Percentiles rank a stretch among this genome's conserved stretches.
These are phyloP conservation scores for Sorex fumeus DNA, from an alignment of 2,113 vertebrate species.

Conservation along the genomic window DNA sequence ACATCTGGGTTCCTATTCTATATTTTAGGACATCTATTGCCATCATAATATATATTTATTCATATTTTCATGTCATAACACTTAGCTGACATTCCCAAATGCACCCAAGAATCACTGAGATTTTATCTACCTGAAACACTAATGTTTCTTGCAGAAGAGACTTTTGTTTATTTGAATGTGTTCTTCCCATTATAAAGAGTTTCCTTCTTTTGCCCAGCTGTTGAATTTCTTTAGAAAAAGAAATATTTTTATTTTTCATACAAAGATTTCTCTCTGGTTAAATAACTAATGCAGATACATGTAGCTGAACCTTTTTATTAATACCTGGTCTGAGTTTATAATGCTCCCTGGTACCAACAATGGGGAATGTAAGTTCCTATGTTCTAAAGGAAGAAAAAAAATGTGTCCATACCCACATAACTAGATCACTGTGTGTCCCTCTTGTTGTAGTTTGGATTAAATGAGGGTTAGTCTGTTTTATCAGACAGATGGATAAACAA, in stretches of 20 bases:
- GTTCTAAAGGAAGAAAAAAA: slow-evolving; percentile 57
- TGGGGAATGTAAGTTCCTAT: neutral
- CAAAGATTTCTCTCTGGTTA: neutral
- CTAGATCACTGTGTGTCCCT: slow-evolving; percentile 16
- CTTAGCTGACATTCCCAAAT: neutral
- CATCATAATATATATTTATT: neutral
- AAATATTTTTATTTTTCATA: slow-evolving; percentile 3
- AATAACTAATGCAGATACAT: neutral
- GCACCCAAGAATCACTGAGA: neutral
- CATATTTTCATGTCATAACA: neutral
- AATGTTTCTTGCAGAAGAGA: neutral
- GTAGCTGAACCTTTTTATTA: neutral
- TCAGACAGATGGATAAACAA: neutral
- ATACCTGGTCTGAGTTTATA: neutral
- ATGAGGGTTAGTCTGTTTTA: slow-evolving; percentile 52
- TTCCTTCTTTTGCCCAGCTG: neutral
- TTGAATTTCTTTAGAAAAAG: slow-evolving; percentile 37
- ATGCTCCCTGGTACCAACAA: slow-evolving; percentile 22
- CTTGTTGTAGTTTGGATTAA: slow-evolving; percentile 29
- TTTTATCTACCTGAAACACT: neutral
- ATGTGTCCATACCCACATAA: slow-evolving; percentile 29
- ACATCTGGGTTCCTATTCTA: neutral
- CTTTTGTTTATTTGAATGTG: neutral
- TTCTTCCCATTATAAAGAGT: neutral
- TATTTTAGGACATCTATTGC: neutral